Base-by-base conservation (phyloP, 2,797 vertebrate genomes). In the Catamblyrhynchus diadema region DNA sequence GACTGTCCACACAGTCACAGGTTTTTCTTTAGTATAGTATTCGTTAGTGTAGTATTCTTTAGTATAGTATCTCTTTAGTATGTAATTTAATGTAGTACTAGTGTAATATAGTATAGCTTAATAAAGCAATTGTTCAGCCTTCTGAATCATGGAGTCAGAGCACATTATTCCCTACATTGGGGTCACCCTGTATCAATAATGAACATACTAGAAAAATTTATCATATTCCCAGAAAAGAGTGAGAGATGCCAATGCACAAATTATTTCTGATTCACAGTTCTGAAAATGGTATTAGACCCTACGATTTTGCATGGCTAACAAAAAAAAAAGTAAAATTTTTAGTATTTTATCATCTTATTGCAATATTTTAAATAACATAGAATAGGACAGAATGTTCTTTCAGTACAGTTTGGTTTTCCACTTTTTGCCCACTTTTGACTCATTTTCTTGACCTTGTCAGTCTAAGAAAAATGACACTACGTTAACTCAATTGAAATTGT, bases 401-500 rank as follows among this genome's bases (percentile, higher is more conserved):
- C 42, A 79, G 8, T 44, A 71, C 8, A 75, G 18, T 90, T 81
- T 79, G 60, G 5, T 50, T 95, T 93, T 81, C 59, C 53, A 41
- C 57, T 88, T 83, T 64, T 54, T 28, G 27, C 11, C 53, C 12
- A 62, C 45, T 81, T 93, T 89, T 83, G 65, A 37, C 57, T 93
- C 65, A 66, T 94, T 88, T 75, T 20, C 77, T 96, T 90, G 42
- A 88, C 81, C 86, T 96, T 67, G 92, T 82, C 61, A 88, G 50
- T 75, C 41, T 48, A 83, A 94, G 92, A 94, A 94, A 92, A 96
- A 94, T 70, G 42, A n/a, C 51, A 74, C 50, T 79, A 56, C 60
- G 78, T 84, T 91, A 96, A 95, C 79, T 94, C 85, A 85, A 75
- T 67, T 90, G 79, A 47, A 86, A 91, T 91, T 54, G 27, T 96